Percentiles rank a stretch among this genome's conserved stretches.
Conservation (phyloP, 2,113 vertebrate genomes). For the Anolis sagrei region DNA sequence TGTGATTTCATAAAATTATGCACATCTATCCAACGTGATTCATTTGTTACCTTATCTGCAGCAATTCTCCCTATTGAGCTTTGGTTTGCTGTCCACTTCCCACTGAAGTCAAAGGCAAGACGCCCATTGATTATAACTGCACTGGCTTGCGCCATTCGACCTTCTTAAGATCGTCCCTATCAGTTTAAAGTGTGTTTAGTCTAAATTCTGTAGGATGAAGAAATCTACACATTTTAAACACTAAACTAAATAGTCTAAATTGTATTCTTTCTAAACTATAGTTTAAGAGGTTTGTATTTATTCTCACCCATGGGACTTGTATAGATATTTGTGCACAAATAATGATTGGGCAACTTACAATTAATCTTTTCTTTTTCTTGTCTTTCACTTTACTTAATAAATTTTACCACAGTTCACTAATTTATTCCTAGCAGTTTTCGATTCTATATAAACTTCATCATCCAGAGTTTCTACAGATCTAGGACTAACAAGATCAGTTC, state of each 20-base stretch:
- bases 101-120: neutral
- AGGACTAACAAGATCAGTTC: neutral
- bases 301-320: neutral
- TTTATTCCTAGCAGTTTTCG: too few species aligned
- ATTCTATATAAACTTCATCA: neutral
- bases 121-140: neutral
- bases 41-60: constrained; percentile 6
- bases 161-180: constrained; percentile 16
- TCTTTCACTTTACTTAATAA: neutral
- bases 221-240: neutral
- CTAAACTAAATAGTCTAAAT: neutral
- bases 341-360: neutral
- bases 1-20: constrained; percentile 12
- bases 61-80: neutral
- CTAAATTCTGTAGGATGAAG: neutral
- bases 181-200: constrained; percentile 4
- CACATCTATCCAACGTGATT: neutral
- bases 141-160: neutral
- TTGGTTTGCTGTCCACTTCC: neutral
- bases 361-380: neutral
- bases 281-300: neutral
- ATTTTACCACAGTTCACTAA: neutral
- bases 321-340: neutral
- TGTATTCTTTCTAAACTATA: neutral
- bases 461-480: neutral